Evolutionary conservation across 2,797 vertebrate genomes (phyloP).

Genomic region (Perodicticus potto): DNA sequence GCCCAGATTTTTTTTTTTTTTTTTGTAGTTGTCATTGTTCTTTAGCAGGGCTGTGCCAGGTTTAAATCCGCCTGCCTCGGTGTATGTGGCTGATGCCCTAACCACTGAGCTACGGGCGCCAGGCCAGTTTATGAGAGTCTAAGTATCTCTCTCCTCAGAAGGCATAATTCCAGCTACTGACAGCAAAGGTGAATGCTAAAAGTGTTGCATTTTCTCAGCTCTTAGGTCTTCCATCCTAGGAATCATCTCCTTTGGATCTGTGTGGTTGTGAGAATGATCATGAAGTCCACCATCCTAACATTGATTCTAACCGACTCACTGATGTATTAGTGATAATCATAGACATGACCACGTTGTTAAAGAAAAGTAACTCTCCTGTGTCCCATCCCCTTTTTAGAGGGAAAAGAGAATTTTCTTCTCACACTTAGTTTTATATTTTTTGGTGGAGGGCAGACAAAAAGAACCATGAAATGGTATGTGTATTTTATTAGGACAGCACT

Average conservation of each 20-base stretch:
- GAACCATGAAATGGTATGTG: conserved; percentile 15
- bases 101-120: too few relatives aligned
- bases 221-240: not conserved
- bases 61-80: too few relatives aligned
- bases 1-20: too few relatives aligned
- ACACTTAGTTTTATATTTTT: conserved; percentile 59
- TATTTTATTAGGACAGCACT: conserved; percentile 58
- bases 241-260: conserved; percentile 33
- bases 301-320: conserved; percentile 33
- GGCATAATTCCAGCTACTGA: not conserved
- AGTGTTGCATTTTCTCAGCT: not conserved
- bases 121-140: not conserved
- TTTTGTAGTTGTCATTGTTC: too few relatives aligned
- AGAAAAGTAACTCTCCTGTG: conserved; percentile 40
- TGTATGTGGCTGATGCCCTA: too few relatives aligned
- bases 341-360: not conserved
- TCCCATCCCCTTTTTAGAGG: not conserved
- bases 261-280: not conserved
- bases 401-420: not conserved
- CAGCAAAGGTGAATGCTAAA: conserved; percentile 11
- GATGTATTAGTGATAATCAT: conserved; percentile 53
- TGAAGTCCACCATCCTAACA: not conserved
- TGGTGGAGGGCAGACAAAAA: conserved; percentile 15
- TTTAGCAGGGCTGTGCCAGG: too few relatives aligned
- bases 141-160: conserved; percentile 2